These are phyloP conservation scores for Uria lomvia DNA, from an alignment of 2,113 vertebrate genomes.

Conservation along the genomic window DNA sequence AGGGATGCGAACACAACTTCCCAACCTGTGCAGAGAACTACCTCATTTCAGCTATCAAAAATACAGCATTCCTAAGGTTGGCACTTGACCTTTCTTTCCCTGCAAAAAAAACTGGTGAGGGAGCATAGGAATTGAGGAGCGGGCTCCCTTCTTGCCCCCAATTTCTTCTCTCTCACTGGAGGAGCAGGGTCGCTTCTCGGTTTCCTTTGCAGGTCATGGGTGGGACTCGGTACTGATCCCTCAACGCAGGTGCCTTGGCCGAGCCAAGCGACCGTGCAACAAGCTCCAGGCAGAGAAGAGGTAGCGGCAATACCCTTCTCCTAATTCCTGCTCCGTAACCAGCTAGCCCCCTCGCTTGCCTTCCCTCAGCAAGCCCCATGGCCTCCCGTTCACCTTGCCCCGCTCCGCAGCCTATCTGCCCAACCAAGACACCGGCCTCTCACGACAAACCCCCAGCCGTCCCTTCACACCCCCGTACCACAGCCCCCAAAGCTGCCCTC, in stretches of 20 bases:
- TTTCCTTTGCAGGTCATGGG: background rate
- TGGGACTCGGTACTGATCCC: background rate
- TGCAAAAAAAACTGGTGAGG: background rate
- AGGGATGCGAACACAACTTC: background rate
- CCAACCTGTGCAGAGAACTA: background rate
- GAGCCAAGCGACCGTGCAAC: accelerated
- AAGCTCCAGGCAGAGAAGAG: background rate
- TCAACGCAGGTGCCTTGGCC: accelerated
- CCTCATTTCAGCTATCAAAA: background rate
- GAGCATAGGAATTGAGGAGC: background rate
- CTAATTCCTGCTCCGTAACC: accelerated
- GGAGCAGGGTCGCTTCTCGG: accelerated
- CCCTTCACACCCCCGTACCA: accelerated
- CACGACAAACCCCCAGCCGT: accelerated
- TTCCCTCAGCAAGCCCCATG: background rate
- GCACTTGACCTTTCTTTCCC: background rate
- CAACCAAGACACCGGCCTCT: background rate
- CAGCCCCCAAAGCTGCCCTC: accelerated
- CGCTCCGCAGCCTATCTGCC: background rate
- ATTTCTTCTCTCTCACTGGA: background rate
- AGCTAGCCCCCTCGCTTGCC: accelerated
- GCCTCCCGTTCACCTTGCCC: background rate
- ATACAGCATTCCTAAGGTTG: background rate
- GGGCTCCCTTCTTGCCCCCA: background rate
- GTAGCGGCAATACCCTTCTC: accelerated